These are phyloP conservation scores for Drosophila sordidula DNA, from an alignment of 2,888 invertebrate genomes.

Conservation along the genomic window DNA sequence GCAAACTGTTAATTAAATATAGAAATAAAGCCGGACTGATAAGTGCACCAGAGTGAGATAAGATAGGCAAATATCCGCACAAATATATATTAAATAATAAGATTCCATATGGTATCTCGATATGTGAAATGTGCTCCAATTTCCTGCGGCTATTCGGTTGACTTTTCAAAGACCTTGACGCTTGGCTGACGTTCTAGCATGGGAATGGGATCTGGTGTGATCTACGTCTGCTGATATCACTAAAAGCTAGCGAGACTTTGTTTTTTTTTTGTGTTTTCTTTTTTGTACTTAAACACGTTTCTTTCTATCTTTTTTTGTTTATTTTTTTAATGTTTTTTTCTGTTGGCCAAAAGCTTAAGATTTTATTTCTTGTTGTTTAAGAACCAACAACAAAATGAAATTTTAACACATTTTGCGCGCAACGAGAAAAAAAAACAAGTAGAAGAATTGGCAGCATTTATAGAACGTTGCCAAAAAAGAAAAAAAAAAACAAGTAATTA, in stretches of 20 bases:
- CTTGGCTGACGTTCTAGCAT: slow-evolving; percentile 44
- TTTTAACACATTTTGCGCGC: slow-evolving; percentile 62
- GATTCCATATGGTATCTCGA: slow-evolving; percentile 32
- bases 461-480: slow-evolving; percentile 53
- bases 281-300: slow-evolving; percentile 19
- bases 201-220: slow-evolving; percentile 43
- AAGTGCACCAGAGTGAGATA: slow-evolving; percentile 14
- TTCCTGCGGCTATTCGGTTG: slow-evolving; percentile 49
- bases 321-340: slow-evolving; percentile 20
- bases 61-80: slow-evolving; percentile 24
- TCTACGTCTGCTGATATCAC: slow-evolving; percentile 38
- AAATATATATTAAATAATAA: slow-evolving; percentile 13
- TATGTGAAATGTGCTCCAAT: slow-evolving; percentile 48
- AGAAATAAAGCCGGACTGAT: slow-evolving; percentile 20
- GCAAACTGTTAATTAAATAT: slow-evolving; percentile 50
- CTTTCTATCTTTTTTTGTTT: slow-evolving; percentile 19
- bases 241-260: slow-evolving; percentile 29
- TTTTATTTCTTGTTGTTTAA: slow-evolving; percentile 28
- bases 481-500: slow-evolving; percentile 52
- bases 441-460: slow-evolving; percentile 13
- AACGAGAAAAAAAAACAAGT: slow-evolving; percentile 19
- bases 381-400: slow-evolving; percentile 36
- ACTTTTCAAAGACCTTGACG: slow-evolving; percentile 74
- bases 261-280: no score
- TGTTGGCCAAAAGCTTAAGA: slow-evolving; percentile 26